Conservation (phyloP, 37 sponge, comb jelly and placozoan species). For the Ianthella basta region DNA sequence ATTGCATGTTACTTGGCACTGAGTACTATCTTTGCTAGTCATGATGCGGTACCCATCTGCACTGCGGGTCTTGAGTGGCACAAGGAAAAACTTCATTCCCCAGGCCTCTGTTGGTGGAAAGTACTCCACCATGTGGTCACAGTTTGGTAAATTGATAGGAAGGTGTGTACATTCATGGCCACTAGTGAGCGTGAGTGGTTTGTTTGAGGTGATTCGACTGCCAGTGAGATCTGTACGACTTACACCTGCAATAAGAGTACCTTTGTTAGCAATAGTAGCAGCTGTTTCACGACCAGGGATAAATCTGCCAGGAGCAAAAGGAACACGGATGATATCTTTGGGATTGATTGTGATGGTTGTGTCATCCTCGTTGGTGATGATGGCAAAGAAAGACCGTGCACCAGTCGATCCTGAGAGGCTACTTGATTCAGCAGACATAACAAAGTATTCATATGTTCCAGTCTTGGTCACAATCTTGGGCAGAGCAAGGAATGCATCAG, state of each 20-base stretch:
- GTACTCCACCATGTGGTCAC: slow-evolving; percentile 49
- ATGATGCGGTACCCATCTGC: neutral
- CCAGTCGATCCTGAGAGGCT: neutral
- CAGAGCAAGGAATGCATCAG: slow-evolving; percentile 53
- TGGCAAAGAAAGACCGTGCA: neutral
- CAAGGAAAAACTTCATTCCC: slow-evolving; percentile 4
- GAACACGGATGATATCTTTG: no score
- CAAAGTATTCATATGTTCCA: slow-evolving; percentile 25
- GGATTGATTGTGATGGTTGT: slow-evolving; percentile 22
- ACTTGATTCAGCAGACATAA: neutral
- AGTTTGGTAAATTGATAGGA: slow-evolving; percentile 24
- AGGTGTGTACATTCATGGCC: slow-evolving; percentile 57
- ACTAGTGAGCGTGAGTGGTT: slow-evolving; percentile 36
- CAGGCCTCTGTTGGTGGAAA: slow-evolving; percentile 18
- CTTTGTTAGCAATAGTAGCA: neutral
- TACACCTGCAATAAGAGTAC: neutral
- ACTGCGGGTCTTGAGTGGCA: neutral
- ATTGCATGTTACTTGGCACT: neutral
- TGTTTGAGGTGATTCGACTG: slow-evolving; percentile 18
- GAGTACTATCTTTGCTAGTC: neutral
- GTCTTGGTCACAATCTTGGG: slow-evolving; percentile 27
- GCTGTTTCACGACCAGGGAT: neutral
- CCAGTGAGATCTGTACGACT: slow-evolving; percentile 21
- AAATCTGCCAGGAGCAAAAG: neutral
- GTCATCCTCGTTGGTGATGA: slow-evolving; percentile 37